Evolutionary conservation across 2,888 invertebrate genomes (phyloP).

Genomic region (Strigamia maritima): DNA sequence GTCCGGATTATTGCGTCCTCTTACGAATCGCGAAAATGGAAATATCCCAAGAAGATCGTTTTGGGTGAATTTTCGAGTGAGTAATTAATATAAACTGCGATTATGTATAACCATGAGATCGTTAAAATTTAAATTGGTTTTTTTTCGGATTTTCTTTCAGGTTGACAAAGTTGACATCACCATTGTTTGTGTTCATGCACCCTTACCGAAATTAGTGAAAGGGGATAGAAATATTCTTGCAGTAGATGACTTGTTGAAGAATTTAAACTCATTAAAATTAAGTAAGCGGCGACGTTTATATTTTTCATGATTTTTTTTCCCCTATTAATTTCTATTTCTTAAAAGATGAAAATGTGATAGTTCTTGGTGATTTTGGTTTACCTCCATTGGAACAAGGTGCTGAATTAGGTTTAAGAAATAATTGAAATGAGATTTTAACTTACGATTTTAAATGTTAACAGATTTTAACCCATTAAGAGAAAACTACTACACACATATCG

Average conservation of each 20-base stretch:
- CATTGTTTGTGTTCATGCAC: conserved; percentile 40
- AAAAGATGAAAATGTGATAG: conserved; percentile 35
- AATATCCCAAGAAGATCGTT: conserved; percentile 17
- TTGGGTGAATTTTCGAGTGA: conserved; percentile 37
- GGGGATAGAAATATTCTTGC: background rate
- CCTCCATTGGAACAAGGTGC: conserved; percentile 37
- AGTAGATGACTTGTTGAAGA: background rate
- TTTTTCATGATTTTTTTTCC: background rate
- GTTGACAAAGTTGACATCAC: conserved; percentile 43
- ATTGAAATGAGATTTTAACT: background rate
- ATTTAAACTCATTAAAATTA: background rate
- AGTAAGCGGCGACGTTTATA: background rate
- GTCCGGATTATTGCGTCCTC: conserved; percentile 39
- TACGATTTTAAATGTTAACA: conserved; percentile 42
- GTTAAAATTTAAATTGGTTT: too few relatives aligned
- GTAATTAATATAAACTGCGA: too few relatives aligned
- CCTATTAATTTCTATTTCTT: background rate
- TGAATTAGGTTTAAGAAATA: background rate
- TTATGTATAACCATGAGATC: too few relatives aligned
- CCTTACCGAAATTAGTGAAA: background rate
- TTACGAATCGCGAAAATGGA: conserved; percentile 38
- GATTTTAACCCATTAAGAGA: conserved; percentile 48
- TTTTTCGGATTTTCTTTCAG: conserved; percentile 38
- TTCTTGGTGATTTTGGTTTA: conserved; percentile 37
- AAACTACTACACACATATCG: conserved; percentile 47